Conservation (phyloP, 1,140 invertebrate species). For the Choristoneura fumiferana region DNA sequence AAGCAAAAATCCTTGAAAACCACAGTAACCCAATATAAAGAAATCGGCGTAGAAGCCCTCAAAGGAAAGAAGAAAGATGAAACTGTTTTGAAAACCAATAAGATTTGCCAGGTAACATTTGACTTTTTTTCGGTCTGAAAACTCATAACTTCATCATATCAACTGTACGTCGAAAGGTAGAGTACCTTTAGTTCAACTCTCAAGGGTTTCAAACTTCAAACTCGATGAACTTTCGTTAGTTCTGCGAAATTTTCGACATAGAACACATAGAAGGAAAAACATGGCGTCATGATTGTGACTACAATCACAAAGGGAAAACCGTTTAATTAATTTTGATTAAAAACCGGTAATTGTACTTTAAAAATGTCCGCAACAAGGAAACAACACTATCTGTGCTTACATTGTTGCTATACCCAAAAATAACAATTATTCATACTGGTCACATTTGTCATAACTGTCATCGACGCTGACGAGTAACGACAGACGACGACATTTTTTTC, state of each 20-base stretch:
- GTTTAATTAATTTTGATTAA: too few species aligned
- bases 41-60: slow-evolving; percentile 57
- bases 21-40: slow-evolving; percentile 56
- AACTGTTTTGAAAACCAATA: slow-evolving; percentile 58
- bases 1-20: slow-evolving; percentile 58
- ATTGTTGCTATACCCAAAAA: slow-evolving; percentile 1
- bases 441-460: slow-evolving; percentile 1
- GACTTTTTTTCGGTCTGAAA: too few species aligned
- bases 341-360: slow-evolving; percentile 1
- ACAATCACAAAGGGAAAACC: too few species aligned
- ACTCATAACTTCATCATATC: too few species aligned
- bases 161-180: too few species aligned
- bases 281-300: background rate
- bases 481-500: slow-evolving; percentile 4
- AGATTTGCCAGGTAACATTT: slow-evolving; percentile 64
- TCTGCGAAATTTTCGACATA: too few species aligned
- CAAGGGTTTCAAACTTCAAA: too few species aligned
- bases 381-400: background rate
- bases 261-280: slow-evolving; percentile 8
- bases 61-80: slow-evolving; percentile 72
- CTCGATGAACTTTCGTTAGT: too few species aligned
- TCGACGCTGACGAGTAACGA: slow-evolving; percentile 1
- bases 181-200: too few species aligned
- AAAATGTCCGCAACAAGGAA: too few species aligned
- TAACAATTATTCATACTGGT: background rate